Percentiles rank a stretch among this genome's conserved stretches.
Evolutionary conservation across 2,113 vertebrate genomes (phyloP).

Genomic region (Tursiops truncatus): DNA sequence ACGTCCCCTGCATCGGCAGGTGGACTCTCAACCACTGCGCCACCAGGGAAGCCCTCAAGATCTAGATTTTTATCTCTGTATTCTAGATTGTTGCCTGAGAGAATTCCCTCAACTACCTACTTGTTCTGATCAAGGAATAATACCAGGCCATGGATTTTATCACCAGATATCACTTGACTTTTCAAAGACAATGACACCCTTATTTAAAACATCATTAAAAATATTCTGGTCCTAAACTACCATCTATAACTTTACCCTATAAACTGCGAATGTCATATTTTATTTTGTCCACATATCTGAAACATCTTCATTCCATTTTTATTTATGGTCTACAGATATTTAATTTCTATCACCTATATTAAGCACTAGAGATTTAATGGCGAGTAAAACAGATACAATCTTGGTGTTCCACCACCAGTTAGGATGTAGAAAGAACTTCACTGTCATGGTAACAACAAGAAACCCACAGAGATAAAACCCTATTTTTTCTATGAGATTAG

Average conservation of each 20-base stretch:
- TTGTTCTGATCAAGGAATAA: background rate
- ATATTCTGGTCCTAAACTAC: background rate
- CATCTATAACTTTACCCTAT: background rate
- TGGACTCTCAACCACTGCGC: too few relatives aligned
- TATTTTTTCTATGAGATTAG: background rate
- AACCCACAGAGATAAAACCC: background rate
- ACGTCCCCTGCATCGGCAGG: too few relatives aligned
- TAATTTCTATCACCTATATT: background rate
- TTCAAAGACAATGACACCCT: background rate
- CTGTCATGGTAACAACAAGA: background rate
- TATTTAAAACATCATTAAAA: background rate
- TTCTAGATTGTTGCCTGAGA: background rate
- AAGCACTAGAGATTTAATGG: background rate
- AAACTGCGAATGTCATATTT: background rate
- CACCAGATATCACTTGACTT: background rate
- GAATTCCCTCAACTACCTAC: background rate
- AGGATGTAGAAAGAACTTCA: background rate
- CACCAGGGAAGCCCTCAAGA: background rate
- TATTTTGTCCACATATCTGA: background rate
- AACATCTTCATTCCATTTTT: constrained; percentile 1
- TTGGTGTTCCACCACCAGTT: background rate
- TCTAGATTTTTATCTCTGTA: background rate
- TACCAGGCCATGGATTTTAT: background rate
- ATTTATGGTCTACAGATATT: background rate
- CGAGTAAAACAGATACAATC: background rate